A percentile compares a stretch with the other conserved stretches of the same genome.
These are phyloP conservation scores for Caenorhabditis sinica DNA, from an alignment of 2,888 invertebrate species.

Conservation along the genomic window DNA sequence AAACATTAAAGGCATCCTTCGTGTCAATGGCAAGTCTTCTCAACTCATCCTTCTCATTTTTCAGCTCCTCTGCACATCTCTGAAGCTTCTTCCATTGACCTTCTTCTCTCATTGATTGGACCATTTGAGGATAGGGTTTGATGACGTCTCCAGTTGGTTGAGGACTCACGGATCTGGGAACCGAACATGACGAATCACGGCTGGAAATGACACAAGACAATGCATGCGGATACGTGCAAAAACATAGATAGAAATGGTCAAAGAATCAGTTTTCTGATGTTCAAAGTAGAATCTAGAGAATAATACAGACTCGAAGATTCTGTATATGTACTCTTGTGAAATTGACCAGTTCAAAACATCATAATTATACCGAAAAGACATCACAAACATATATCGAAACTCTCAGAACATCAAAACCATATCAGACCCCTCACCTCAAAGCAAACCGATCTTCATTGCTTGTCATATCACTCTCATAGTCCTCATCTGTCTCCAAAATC, in stretches of 20 bases:
- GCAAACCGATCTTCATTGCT: conserved; percentile 65
- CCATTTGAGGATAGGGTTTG: conserved; percentile 70
- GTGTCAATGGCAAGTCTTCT: conserved; percentile 72
- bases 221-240: conserved; percentile 27
- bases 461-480: conserved; percentile 78
- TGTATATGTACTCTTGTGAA: too few relatives aligned
- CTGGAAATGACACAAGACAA: conserved; percentile 44
- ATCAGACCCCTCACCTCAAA: conserved; percentile 45
- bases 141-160: conserved; percentile 64
- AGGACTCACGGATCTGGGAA: conserved; percentile 63
- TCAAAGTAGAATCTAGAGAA: too few relatives aligned
- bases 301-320: too few relatives aligned
- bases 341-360: too few relatives aligned
- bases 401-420: not conserved
- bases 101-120: conserved; percentile 72
- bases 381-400: not conserved
- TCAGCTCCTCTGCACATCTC: conserved; percentile 74
- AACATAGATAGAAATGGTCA: too few relatives aligned
- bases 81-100: conserved; percentile 72
- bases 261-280: too few relatives aligned
- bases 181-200: conserved; percentile 64
- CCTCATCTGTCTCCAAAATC: conserved; percentile 75
- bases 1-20: conserved; percentile 76
- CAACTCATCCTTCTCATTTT: conserved; percentile 76
- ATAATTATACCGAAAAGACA: too few relatives aligned